A percentile compares a stretch with the other conserved stretches of the same genome.
These are phyloP conservation scores for Ypsolopha sequella DNA, from an alignment of 2,888 invertebrate species.

Conservation along the genomic window DNA sequence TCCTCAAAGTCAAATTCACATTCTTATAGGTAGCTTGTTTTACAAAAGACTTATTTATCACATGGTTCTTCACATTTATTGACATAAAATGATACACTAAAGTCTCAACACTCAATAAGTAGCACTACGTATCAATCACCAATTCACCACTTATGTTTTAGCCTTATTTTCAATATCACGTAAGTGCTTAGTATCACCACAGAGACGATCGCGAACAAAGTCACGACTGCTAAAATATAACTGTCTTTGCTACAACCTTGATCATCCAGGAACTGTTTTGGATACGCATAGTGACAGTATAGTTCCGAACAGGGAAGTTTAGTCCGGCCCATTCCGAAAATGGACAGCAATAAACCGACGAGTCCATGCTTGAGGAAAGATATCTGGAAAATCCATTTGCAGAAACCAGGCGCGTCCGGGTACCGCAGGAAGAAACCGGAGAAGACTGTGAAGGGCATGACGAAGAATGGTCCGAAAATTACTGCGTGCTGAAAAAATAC, in stretches of 20 bases:
- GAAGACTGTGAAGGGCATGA: slow-evolving; percentile 90
- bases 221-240: slow-evolving; percentile 75
- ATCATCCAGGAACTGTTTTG: slow-evolving; percentile 79
- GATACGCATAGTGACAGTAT: slow-evolving; percentile 82
- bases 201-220: slow-evolving; percentile 75
- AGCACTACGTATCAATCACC: neutral
- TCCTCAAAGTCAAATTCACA: too few relatives aligned
- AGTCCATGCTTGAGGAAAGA: slow-evolving; percentile 93
- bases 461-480: slow-evolving; percentile 88
- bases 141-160: slow-evolving; percentile 65
- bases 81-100: neutral
- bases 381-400: slow-evolving; percentile 88
- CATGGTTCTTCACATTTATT: neutral
- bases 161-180: slow-evolving; percentile 74
- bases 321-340: slow-evolving; percentile 85
- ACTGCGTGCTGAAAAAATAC: slow-evolving; percentile 81
- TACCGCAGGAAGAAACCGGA: slow-evolving; percentile 93
- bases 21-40: too few relatives aligned
- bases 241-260: slow-evolving; percentile 77
- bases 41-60: neutral
- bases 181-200: slow-evolving; percentile 75
- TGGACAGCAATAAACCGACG: slow-evolving; percentile 83
- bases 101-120: neutral
- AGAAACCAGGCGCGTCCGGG: slow-evolving; percentile 80
- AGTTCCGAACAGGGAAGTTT: slow-evolving; percentile 80